Conservation (phyloP, 2,797 vertebrate genomes). For the Pachyuromys duprasi region DNA sequence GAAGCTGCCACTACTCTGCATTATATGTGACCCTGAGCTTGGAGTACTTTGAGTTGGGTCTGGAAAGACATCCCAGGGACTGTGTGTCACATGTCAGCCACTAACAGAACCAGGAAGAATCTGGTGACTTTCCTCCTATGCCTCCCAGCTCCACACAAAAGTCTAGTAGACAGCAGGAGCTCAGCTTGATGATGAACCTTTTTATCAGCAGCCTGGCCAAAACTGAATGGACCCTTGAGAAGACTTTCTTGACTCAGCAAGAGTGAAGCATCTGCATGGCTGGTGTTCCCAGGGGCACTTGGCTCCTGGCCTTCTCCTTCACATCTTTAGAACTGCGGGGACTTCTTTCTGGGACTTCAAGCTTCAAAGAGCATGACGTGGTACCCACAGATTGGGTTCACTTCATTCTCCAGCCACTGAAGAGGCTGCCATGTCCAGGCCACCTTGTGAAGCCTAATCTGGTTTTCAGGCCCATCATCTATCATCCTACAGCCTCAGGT, state of each 20-base stretch:
- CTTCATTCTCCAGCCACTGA: neutral
- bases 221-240: neutral
- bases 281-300: neutral
- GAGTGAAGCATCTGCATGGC: neutral
- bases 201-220: neutral
- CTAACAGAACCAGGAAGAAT: neutral
- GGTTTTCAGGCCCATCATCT: neutral
- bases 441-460: neutral
- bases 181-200: neutral
- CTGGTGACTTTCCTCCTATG: neutral
- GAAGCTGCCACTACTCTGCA: neutral
- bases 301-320: neutral
- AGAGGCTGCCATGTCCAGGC: neutral
- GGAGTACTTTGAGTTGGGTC: neutral
- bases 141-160: neutral
- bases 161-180: neutral
- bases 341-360: too few species aligned
- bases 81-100: neutral
- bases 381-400: neutral
- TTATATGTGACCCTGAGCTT: neutral
- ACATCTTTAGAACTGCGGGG: neutral
- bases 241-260: neutral
- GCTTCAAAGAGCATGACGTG: neutral
- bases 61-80: neutral
- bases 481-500: neutral